Evolutionary conservation across 2,113 vertebrate species (phyloP), one percentile per base, ranked within the genome.

Genomic region (Stigmatopora argus): DNA sequence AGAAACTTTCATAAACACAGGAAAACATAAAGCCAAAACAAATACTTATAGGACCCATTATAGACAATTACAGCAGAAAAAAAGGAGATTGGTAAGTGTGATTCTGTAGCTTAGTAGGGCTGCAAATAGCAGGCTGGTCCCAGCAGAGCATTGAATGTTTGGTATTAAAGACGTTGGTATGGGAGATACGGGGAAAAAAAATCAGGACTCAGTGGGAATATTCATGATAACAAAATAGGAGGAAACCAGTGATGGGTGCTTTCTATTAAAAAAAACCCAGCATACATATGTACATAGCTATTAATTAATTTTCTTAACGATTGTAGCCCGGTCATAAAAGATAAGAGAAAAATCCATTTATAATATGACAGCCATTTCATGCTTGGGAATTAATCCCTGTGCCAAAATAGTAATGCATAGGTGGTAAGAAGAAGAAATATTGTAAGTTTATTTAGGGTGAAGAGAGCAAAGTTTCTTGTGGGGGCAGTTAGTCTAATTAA

Each of bases 21-120:
- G 26, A 9, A 67, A 73, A 78, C 77, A 83, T 73, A 73, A 78
- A 77, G 26, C 38, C 66, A 82, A 80, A 83, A 84, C 72, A 85
- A 84, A 84, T 67, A 70, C 15, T 6, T 56, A 34, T 31, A 79
- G 26, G 26, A 31, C 72, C 78, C 74, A 75, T 48, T 80, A 78
- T 67, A 80, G 64, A 58, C 73, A 78, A 83, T 85, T 84, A 83
- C 74, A 67, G 59, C 67, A 74, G 59, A 66, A 63, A 77, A 81
- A 75, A 68, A 65, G 57, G 70, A 65, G 76, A 79, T 73, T 4
- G n/a, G 71, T 65, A 76, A 81, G 60, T 55, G 41, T 65, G 67
- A 84, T 67, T 8, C 38, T 41, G 38, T 41, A 73, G 77, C 44
- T 38, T 31, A 65, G 48, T 48, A 38, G 61, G 69, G 6, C 57